Percentiles rank a stretch among this genome's conserved stretches.
These are phyloP conservation scores for Catalaphyllia jardinei DNA, from an alignment of 64 coral and sea anemone genomes.

Conservation along the genomic window DNA sequence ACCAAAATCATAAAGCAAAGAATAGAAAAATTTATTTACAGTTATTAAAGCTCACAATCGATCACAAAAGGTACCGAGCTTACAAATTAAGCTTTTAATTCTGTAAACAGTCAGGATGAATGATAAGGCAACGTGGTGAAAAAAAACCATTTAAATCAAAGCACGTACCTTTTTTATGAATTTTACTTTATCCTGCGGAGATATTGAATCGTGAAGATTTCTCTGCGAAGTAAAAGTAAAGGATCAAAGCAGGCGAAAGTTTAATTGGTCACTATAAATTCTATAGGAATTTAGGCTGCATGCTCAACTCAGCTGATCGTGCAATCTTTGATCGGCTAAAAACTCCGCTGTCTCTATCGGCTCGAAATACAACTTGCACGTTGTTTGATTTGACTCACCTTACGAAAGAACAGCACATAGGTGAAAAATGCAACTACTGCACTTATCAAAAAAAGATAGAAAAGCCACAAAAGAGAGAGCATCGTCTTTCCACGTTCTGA, in stretches of 20 bases:
- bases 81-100: no score
- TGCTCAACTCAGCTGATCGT: neutral
- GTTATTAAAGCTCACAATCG: no score
- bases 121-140: no score
- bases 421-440: conserved; percentile 5
- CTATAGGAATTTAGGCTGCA: neutral
- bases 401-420: conserved; percentile 14
- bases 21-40: no score
- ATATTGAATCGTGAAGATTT: conserved; percentile 3
- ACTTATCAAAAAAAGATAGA: conserved; percentile 13
- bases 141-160: neutral
- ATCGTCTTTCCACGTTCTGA: neutral
- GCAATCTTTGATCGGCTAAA: neutral
- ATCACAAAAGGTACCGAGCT: no score
- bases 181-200: conserved; percentile 32
- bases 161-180: conserved; percentile 19
- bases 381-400: neutral
- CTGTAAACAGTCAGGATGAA: no score
- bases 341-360: no score
- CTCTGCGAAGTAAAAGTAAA: neutral
- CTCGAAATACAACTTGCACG: neutral
- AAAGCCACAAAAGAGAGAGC: conserved; percentile 12
- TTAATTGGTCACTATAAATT: neutral
- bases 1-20: no score
- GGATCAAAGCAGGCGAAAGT: neutral